Evolutionary conservation across 2,797 vertebrate species (phyloP).

Genomic region (Acrossocheilus fasciatus): DNA sequence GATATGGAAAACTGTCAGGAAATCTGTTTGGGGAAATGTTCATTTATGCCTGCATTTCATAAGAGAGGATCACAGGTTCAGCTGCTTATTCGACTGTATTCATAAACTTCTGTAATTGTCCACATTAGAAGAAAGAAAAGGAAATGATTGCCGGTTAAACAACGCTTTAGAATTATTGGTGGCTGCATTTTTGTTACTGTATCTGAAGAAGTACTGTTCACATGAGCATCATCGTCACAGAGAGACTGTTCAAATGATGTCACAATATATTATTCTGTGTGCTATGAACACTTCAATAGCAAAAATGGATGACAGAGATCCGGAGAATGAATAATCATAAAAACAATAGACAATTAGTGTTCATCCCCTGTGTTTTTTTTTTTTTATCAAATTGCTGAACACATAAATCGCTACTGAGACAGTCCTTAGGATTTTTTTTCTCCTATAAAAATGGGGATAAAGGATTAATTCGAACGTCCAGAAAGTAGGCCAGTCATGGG

Average conservation of each 20-base stretch:
- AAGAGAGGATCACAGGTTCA: constrained; percentile 5
- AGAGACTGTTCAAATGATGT: constrained; percentile 17
- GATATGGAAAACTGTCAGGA: constrained; percentile 11
- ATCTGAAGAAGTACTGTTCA: neutral
- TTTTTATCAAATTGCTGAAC: constrained; percentile 33
- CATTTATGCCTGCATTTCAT: constrained; percentile 16
- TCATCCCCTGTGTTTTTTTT: constrained; percentile 30
- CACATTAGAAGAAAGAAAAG: constrained; percentile 17
- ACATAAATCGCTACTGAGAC: constrained; percentile 42
- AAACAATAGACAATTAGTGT: constrained; percentile 46
- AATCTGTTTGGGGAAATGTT: neutral
- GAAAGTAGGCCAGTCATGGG: constrained; percentile 48
- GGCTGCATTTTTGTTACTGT: neutral
- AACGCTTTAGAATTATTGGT: neutral
- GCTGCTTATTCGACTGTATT: neutral
- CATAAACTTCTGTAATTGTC: neutral
- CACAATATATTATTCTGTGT: constrained; percentile 17
- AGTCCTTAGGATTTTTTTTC: constrained; percentile 38
- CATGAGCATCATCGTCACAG: constrained; percentile 1
- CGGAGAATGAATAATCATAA: constrained; percentile 21
- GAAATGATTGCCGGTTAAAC: neutral
- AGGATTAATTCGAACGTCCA: constrained; percentile 27
- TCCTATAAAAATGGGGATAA: constrained; percentile 23
- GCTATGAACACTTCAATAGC: constrained; percentile 18
- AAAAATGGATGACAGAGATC: constrained; percentile 26